Evolutionary conservation across 92 coral and sea anemone genomes (phyloP), one percentile per base, ranked within the genome.

Genomic region (Siderastrea radians): DNA sequence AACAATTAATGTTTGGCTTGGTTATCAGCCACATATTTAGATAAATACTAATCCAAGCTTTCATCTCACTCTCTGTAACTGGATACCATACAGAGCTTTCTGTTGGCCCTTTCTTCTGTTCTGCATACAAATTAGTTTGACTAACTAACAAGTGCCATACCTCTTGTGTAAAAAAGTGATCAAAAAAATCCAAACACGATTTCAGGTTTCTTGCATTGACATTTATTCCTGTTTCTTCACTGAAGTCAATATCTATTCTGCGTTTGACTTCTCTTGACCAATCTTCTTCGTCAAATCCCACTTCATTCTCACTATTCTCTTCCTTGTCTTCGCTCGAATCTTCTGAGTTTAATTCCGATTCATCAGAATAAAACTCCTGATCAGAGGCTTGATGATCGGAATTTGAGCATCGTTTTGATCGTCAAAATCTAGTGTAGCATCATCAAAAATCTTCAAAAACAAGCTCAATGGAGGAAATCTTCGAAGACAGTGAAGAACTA

Each of bases 101-200:
- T 57, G 19, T 49, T 43, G 67, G 70, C 46, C 70, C 80, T 57
- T 80, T 74, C 13, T 83, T 75, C 86, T 71, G 79, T n/a, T n/a
- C n/a, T n/a, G n/a, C n/a, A n/a, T n/a, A n/a, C n/a, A n/a, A n/a
- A n/a, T n/a, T n/a, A n/a, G 80, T 83, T 58, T 83, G 87, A 15
- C 46, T n/a, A 83, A 71, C 87, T 65, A 83, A 16, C 72, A 72
- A 73, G 19, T 83, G 79, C 79, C 68, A 83, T 75, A 83, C 70
- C 66, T 73, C 66, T 58, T 70, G 12, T 7, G 87, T 82, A 17
- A 70, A 82, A 38, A 82, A 71, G 11, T 70, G 80, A 48, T 48
- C 17, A 52, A 75, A 75, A 19, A 54, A 75, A 75, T 54, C 50
- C 64, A 75, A 17, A 17, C 26, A 50, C 49, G 55, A 54, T 67